Evolutionary conservation across 2,113 vertebrate species (phyloP), one percentile per base, ranked within the genome.

Genomic region (Macquaria australasica): DNA sequence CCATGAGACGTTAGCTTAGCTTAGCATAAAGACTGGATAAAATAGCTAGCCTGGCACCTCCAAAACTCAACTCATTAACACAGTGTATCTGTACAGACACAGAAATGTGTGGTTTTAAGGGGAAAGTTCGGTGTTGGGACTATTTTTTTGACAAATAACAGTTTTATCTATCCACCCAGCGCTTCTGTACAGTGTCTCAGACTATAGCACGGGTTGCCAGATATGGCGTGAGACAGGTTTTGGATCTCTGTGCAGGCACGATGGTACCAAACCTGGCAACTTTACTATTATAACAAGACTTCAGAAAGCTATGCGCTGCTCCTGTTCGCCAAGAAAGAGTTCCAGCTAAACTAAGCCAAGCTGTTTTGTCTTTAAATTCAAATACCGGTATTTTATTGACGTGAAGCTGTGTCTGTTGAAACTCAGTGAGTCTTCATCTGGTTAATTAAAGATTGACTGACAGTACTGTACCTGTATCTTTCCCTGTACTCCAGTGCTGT

Each of bases 401-500:
- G 20, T 21, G 8, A 20, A 37, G 23, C 8, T 25, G 10, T 18
- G 15, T 39, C 45, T 11, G 5, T 73, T 28, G 10, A 53, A 50
- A 43, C 4, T 31, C 16, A 23, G 5, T 34, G 0, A 50, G 10
- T 20, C 23, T 31, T 62, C 28, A 21, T 8, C 45, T 39, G 60
- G 9, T 34, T 8, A 14, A 37, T 23, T 4, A 8, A 37, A 16
- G 28, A 7, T 41, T 45, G 34, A 25, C 21, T 16, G 28, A 12
- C 15, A 41, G 48, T 1, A 1, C 16, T 45, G 1, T 79, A 98
- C 98, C 96, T 99, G 98, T 87, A 99, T 98, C 93, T 99, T 98
- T 59, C 98, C 98, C 83, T 97, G 98, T 5, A 99, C 97, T 20
- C 98, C 98, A 0, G 98, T 99, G 67, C 97, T 99, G 87, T 99